A percentile compares a stretch with the other conserved stretches of the same genome.
phyloP scores from a whole-genome alignment of 2,113 vertebrate species.

The Charina bottae region DNA sequence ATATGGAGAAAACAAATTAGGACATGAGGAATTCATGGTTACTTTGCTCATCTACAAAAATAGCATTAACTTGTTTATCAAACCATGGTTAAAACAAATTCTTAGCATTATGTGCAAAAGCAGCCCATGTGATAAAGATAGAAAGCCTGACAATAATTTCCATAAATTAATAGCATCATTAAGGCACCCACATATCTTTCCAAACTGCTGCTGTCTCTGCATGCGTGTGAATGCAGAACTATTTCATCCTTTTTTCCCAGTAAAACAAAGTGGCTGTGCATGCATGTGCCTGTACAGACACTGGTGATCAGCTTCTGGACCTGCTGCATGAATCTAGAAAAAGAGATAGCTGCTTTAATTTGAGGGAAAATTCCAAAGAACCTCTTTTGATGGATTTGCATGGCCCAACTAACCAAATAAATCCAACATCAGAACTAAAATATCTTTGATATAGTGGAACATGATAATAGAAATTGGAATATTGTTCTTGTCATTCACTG shows the following conservation, averaged over 20 bases:
- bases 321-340: background rate
- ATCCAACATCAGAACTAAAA: background rate
- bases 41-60: background rate
- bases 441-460: background rate
- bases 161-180: background rate
- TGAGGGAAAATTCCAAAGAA: background rate
- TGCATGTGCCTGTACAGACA: background rate
- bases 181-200: background rate
- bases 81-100: background rate
- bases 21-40: background rate
- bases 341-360: background rate
- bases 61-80: background rate
- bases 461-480: background rate
- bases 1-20: background rate
- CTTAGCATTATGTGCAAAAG: background rate
- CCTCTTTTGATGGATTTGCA: background rate
- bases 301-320: background rate
- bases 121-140: too few species aligned
- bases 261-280: background rate
- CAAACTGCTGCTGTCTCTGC: background rate
- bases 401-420: background rate
- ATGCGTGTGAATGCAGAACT: background rate
- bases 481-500: constrained; percentile 58
- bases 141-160: background rate
- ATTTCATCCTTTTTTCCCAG: background rate